A percentile compares a stretch with the other conserved stretches of the same genome.
Evolutionary conservation across 37 sponge, comb jelly and placozoan genomes (phyloP).

Genomic region (Halisarca cf. caerulea): DNA sequence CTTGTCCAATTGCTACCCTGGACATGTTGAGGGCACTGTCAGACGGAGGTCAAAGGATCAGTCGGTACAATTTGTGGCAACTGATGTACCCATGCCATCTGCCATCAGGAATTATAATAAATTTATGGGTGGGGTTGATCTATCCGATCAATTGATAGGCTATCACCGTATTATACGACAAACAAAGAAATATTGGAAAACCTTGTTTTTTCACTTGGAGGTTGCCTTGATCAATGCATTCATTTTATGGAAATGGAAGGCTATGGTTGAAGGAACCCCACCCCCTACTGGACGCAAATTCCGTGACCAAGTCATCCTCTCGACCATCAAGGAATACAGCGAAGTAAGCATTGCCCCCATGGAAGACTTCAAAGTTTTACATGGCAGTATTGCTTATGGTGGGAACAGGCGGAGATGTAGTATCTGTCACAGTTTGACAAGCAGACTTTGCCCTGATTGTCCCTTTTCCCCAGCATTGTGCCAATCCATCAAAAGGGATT

Average conservation of each 20-base stretch:
- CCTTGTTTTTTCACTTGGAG: constrained; percentile 23
- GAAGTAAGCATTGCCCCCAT: background rate
- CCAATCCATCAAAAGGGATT: background rate
- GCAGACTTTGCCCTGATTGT: background rate
- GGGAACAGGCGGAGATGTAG: background rate
- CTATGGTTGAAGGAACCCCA: background rate
- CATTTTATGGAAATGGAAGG: background rate
- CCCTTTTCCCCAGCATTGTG: background rate
- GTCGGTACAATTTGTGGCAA: background rate
- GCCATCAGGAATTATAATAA: background rate
- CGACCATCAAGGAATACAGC: too few relatives aligned
- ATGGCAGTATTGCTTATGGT: background rate
- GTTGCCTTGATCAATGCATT: background rate
- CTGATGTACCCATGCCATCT: background rate
- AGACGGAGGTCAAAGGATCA: background rate
- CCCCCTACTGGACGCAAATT: background rate
- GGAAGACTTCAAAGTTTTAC: background rate
- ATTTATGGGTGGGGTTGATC: constrained; percentile 30
- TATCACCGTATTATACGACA: background rate
- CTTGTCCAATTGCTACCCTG: background rate
- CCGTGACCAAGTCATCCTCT: background rate
- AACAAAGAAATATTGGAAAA: constrained; percentile 33
- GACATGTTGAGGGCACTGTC: background rate
- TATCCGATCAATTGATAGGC: constrained; percentile 3
- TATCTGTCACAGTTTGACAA: background rate